Percentiles rank a stretch among this genome's conserved stretches.
phyloP scores from a whole-genome alignment of 2,113 vertebrate species.

The Acanthisitta chloris region DNA sequence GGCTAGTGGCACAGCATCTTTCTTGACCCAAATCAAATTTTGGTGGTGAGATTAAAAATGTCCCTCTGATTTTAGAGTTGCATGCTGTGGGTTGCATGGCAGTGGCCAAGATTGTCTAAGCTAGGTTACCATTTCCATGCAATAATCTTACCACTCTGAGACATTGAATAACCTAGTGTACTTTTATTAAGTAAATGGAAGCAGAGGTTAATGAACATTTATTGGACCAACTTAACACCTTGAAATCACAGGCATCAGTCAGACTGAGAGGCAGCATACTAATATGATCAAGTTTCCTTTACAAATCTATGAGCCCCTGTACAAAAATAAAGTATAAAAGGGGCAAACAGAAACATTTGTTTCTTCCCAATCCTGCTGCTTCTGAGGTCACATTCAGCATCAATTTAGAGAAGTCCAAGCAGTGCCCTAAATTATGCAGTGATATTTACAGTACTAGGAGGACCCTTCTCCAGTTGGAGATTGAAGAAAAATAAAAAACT shows the following conservation, averaged over 20 bases:
- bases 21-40: not conserved
- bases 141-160: slow-evolving; percentile 51
- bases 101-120: not conserved
- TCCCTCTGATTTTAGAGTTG: not conserved
- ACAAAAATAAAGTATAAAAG: slow-evolving; percentile 57
- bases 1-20: not conserved
- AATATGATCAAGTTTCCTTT: slow-evolving; percentile 33
- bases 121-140: not conserved
- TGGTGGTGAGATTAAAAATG: not conserved
- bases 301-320: slow-evolving; percentile 46
- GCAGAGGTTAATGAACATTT: slow-evolving; percentile 56
- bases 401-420: slow-evolving; percentile 25
- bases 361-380: slow-evolving; percentile 29
- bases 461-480: not conserved
- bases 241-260: slow-evolving; percentile 43
- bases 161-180: slow-evolving; percentile 23
- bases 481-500: not conserved
- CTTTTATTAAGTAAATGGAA: slow-evolving; percentile 54
- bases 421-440: not conserved
- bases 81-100: not conserved
- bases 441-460: slow-evolving; percentile 31
- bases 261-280: slow-evolving; percentile 54
- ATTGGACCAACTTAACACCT: slow-evolving; percentile 53
- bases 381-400: slow-evolving; percentile 31
- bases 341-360: slow-evolving; percentile 24